These are phyloP conservation scores for Thalassophryne amazonica DNA, from an alignment of 2,797 vertebrate species.

Conservation along the genomic window DNA sequence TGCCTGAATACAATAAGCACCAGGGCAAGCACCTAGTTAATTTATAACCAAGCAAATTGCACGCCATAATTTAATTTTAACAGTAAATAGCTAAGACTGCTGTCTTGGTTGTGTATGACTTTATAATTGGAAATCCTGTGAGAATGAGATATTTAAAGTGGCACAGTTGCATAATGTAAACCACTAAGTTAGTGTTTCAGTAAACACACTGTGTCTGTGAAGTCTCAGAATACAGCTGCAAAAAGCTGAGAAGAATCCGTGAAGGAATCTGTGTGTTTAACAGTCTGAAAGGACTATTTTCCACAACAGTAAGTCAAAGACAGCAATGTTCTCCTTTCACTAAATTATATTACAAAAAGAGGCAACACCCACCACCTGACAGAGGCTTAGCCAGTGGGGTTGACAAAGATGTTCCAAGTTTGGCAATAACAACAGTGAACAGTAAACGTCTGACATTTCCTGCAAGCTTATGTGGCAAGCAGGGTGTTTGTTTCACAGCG, in stretches of 20 bases:
- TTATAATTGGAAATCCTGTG: not conserved
- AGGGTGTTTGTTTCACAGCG: constrained; percentile 22
- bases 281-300: constrained; percentile 3
- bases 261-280: constrained; percentile 11
- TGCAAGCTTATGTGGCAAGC: not conserved
- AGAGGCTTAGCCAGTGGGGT: not conserved
- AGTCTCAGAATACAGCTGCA: constrained; percentile 11
- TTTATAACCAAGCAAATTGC: not conserved
- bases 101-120: not conserved
- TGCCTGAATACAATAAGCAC: not conserved
- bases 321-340: constrained; percentile 1
- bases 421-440: not conserved
- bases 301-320: not conserved
- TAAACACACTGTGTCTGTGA: constrained; percentile 9
- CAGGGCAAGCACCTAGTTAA: not conserved
- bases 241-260: constrained; percentile 7
- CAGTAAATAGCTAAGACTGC: not conserved
- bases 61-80: not conserved
- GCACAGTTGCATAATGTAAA: constrained; percentile 2
- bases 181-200: constrained; percentile 30
- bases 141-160: not conserved
- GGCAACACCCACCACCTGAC: not conserved
- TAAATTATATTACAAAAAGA: constrained; percentile 2
- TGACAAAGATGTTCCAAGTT: constrained; percentile 20
- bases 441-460: not conserved